Base-by-base conservation (phyloP, 2,113 vertebrate species). In the Mixornis gularis region DNA sequence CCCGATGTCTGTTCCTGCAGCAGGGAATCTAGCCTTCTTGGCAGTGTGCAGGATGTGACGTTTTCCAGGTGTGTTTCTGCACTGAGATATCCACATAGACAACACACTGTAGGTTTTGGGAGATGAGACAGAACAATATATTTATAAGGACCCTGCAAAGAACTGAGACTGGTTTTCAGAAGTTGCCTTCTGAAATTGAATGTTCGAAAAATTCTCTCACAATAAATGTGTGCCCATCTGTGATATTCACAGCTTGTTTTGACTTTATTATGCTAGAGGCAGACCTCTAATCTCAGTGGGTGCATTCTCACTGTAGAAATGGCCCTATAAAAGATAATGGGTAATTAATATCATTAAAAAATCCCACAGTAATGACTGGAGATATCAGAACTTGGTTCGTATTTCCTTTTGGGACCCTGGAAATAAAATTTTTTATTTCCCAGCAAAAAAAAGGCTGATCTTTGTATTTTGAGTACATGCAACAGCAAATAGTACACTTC, bases 301-400 rank as follows among this genome's bases (percentile, higher is more conserved):
- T 69, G 34, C 41, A 62, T 94, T 94, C 71, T 53, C 43, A 65
- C 55, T 68, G 68, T 84, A 94, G 68, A 92, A 94, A 96, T 88
- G 73, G 72, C n/a, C 52, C 86, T 62, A 89, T 95, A 92, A 95
- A 95, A 92, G 24, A 44, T 84, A 95, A 90, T 92, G 73, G 69
- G 80, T 78, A 94, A 93, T 93, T 89, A 95, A 93, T 92, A 90
- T 56, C 36, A 48, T 89, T 40, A 84, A 86, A 86, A 92, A 90
- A 70, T 2, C 70, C 44, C n/a, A 64, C 69, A 66, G n/a, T 86
- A 82, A 85, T 90, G 63, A 63, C 62, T 93, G 58, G 49, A 36
- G 65, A 87, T 72, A 90, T 70, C 56, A 86, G 78, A 86, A 71
- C 66, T 92, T 70, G 41, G 40, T 63, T 92, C 56, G 7, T 84